These are phyloP conservation scores for Xanthia togata DNA, from an alignment of 2,888 invertebrate species.

Conservation along the genomic window DNA sequence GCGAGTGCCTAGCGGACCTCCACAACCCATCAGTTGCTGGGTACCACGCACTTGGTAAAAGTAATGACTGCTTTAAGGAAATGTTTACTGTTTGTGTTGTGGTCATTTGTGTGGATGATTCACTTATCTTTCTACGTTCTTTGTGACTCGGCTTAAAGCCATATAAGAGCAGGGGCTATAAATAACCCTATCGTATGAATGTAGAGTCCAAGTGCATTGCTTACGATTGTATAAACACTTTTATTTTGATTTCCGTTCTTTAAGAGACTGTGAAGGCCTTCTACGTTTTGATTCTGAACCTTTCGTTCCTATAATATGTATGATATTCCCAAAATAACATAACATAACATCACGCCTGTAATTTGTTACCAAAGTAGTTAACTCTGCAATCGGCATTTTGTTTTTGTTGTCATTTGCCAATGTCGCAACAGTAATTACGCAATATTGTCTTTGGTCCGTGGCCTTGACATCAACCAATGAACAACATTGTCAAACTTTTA, in stretches of 20 bases:
- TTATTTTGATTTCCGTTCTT: not conserved
- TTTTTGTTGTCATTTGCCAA: no score
- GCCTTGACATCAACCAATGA: no score
- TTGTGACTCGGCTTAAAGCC: slow-evolving; percentile 33
- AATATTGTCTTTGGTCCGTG: no score
- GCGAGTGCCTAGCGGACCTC: not conserved
- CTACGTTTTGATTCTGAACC: not conserved
- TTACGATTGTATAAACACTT: not conserved
- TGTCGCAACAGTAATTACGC: no score
- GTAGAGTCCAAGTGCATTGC: slow-evolving; percentile 15
- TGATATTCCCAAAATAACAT: not conserved
- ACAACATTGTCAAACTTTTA: no score
- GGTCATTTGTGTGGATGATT: slow-evolving; percentile 17
- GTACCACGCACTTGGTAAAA: not conserved
- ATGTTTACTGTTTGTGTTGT: slow-evolving; percentile 2
- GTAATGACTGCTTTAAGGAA: no score
- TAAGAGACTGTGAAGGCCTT: no score
- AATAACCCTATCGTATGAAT: slow-evolving; percentile 24
- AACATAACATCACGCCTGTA: not conserved
- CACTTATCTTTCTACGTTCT: slow-evolving; percentile 26
- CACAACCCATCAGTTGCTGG: not conserved
- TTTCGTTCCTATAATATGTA: not conserved
- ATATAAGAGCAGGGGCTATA: slow-evolving; percentile 20
- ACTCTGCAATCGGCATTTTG: no score
- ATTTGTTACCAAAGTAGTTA: no score